phyloP scores from a whole-genome alignment of 2,113 vertebrate genomes.

The Progne subis region DNA sequence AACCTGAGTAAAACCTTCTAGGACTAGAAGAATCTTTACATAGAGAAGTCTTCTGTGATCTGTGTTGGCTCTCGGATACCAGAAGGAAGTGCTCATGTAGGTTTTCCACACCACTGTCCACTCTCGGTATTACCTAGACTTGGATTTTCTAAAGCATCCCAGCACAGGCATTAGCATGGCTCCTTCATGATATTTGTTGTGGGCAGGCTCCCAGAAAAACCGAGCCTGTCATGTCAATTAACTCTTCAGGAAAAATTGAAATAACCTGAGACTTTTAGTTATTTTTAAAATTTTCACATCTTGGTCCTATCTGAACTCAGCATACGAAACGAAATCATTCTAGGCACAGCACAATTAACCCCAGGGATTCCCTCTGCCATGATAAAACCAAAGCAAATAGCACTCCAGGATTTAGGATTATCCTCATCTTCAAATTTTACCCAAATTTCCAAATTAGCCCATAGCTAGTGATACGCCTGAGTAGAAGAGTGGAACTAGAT shows the following conservation, averaged over 20 bases:
- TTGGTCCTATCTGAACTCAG: not conserved
- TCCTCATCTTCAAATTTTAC: not conserved
- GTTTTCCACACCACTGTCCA: not conserved
- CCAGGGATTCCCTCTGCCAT: not conserved
- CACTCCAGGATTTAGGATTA: not conserved
- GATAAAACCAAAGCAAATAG: not conserved
- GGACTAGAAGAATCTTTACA: not conserved
- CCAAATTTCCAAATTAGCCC: not conserved
- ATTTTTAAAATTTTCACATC: not conserved
- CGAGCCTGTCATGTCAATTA: not conserved
- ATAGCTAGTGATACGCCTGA: not conserved
- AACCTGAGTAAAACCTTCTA: not conserved
- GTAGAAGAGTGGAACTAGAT: not conserved
- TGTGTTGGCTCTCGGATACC: too few species aligned
- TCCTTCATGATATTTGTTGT: not conserved
- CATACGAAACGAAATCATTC: not conserved
- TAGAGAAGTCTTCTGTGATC: not conserved
- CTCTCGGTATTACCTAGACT: not conserved
- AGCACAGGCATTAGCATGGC: not conserved
- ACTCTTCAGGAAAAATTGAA: not conserved
- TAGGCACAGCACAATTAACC: not conserved
- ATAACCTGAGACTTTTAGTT: not conserved
- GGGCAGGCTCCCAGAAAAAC: not conserved
- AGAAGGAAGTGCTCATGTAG: not conserved
- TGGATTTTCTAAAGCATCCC: not conserved